phyloP scores from a whole-genome alignment of 2,888 invertebrate species.

The Dynastes grantii region DNA sequence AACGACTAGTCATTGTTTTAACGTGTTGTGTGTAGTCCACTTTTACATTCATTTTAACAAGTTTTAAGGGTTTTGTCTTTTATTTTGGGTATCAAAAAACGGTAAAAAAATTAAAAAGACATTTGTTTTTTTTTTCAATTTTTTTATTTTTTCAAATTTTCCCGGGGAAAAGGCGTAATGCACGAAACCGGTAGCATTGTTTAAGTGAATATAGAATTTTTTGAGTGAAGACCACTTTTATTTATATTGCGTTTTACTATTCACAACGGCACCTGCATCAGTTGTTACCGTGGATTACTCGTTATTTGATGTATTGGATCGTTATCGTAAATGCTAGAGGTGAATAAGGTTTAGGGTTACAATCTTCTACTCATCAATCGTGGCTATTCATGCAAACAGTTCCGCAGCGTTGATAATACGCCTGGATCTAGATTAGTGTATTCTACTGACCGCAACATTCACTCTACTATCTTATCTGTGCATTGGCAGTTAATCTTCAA shows the following conservation, averaged over 20 bases:
- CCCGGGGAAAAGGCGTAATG: too few relatives aligned
- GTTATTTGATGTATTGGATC: background rate
- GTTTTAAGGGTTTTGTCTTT: too few relatives aligned
- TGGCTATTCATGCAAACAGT: background rate
- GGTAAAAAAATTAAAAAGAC: too few relatives aligned
- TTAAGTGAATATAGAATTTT: too few relatives aligned
- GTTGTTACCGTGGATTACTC: background rate
- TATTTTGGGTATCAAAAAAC: too few relatives aligned
- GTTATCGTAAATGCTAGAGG: background rate
- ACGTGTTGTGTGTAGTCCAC: too few relatives aligned
- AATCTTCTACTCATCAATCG: background rate
- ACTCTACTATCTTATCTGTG: conserved; percentile 7
- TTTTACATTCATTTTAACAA: too few relatives aligned
- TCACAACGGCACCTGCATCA: background rate
- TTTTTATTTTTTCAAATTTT: too few relatives aligned
- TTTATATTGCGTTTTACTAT: background rate
- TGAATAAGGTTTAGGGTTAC: conserved; percentile 11
- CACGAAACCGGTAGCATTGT: too few relatives aligned
- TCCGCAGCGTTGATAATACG: conserved; percentile 2
- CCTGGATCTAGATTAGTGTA: background rate
- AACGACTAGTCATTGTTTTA: too few relatives aligned
- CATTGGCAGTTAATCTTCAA: background rate
- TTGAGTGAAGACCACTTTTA: too few relatives aligned
- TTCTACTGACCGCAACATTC: background rate
- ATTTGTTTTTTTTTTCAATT: too few relatives aligned